Conservation (phyloP, 2,797 vertebrate species). For the Apodemus agrarius region DNA sequence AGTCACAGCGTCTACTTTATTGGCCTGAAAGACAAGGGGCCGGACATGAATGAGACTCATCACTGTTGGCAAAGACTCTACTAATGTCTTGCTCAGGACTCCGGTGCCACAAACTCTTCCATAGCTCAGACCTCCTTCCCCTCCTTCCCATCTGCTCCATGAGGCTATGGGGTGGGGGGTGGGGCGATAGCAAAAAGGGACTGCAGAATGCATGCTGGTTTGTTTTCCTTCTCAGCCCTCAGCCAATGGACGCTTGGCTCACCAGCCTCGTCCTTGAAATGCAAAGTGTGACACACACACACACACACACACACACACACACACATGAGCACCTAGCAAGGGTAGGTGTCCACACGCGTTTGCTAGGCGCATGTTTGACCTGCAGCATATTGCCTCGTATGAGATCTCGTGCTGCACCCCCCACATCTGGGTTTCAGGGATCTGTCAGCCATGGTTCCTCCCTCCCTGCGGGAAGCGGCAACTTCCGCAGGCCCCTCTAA, state of each 20-base stretch:
- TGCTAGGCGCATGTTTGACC: too few species aligned
- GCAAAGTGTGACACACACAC: too few species aligned
- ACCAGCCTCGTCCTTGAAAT: not conserved
- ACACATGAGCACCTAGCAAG: too few species aligned
- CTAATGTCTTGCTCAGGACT: not conserved
- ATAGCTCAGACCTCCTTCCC: not conserved
- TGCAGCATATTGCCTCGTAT: too few species aligned
- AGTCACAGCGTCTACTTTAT: conserved; percentile 90
- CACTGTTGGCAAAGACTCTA: not conserved
- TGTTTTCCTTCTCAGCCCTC: not conserved
- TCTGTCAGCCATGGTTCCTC: not conserved
- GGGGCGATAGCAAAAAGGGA: not conserved
- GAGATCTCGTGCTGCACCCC: not conserved
- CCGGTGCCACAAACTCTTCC: not conserved
- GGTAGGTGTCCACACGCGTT: too few species aligned
- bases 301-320: too few species aligned
- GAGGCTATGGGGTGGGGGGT: not conserved
- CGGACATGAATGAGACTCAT: not conserved
- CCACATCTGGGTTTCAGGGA: not conserved
- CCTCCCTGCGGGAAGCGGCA: not conserved
- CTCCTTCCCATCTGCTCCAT: not conserved
- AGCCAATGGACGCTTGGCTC: not conserved
- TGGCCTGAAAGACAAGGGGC: conserved; percentile 84
- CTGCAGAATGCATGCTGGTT: too few species aligned
- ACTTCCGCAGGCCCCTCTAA: not conserved